These are phyloP conservation scores for Eugnorisma glareosa DNA, from an alignment of 2,888 invertebrate species.

Conservation along the genomic window DNA sequence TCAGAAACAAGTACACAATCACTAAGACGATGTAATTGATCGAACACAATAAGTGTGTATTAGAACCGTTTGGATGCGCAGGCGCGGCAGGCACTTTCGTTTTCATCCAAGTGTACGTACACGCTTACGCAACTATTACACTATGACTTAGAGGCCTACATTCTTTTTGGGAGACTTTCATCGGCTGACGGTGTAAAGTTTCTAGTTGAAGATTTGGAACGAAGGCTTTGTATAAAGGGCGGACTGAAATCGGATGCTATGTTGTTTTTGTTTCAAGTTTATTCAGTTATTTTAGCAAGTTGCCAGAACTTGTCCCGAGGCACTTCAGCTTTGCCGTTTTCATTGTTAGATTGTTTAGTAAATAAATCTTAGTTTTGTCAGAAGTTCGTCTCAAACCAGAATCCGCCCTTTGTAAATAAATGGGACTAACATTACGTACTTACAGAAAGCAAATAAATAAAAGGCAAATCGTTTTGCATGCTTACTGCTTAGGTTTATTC, in stretches of 20 bases:
- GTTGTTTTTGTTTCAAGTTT: conserved; percentile 40
- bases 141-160: conserved; percentile 59
- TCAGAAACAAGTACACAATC: conserved; percentile 28
- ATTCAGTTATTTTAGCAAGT: conserved; percentile 37
- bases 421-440: neutral
- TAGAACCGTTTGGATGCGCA: conserved; percentile 66
- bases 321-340: conserved; percentile 13
- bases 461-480: conserved; percentile 22
- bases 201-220: conserved; percentile 54
- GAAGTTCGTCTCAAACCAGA: neutral
- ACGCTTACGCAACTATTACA: conserved; percentile 58
- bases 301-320: neutral
- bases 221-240: conserved; percentile 35
- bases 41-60: conserved; percentile 57
- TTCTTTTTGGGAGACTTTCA: conserved; percentile 63
- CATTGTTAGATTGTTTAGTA: conserved; percentile 8
- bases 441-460: conserved; percentile 8
- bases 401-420: conserved; percentile 7
- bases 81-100: conserved; percentile 65
- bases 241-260: conserved; percentile 33
- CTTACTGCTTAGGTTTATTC: conserved; percentile 13
- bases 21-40: conserved; percentile 47
- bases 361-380: conserved; percentile 30
- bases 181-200: conserved; percentile 51
- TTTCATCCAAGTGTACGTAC: conserved; percentile 55